Percentiles rank a stretch among this genome's conserved stretches.
Evolutionary conservation across 1,140 invertebrate species (phyloP).

Genomic region (Glossosoma conforme): DNA sequence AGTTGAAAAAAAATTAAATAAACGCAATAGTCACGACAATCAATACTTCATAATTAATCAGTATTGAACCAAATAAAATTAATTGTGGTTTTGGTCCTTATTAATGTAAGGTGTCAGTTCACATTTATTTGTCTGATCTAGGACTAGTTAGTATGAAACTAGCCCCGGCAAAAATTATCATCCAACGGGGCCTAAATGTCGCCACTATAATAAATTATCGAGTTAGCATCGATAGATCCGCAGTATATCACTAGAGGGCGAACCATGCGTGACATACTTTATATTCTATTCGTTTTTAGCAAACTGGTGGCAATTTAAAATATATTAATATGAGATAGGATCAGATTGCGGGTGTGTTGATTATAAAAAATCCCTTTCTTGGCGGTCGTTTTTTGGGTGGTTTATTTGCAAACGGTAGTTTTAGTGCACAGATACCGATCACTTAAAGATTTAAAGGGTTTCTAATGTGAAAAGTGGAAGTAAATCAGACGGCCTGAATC

Average conservation of each 20-base stretch:
- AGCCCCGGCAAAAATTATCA: not conserved
- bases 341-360: not conserved
- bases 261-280: slow-evolving; percentile 16
- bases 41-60: no score
- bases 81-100: no score
- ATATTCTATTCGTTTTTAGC: slow-evolving; percentile 10
- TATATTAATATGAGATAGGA: slow-evolving; percentile 18
- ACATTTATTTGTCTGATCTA: not conserved
- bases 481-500: no score
- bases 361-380: slow-evolving; percentile 1
- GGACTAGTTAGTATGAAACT: not conserved
- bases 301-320: slow-evolving; percentile 18
- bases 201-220: not conserved
- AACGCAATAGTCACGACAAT: no score
- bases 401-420: slow-evolving; percentile 16
- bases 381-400: slow-evolving; percentile 10
- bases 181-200: not conserved
- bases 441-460: slow-evolving; percentile 18
- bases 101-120: no score
- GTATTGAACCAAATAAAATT: no score
- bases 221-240: not conserved
- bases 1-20: no score
- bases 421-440: slow-evolving; percentile 8
- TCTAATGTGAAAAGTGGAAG: not conserved
- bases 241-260: no score